A percentile compares a stretch with the other conserved stretches of the same genome.
phyloP scores from a whole-genome alignment of 2,797 vertebrate species.

The Muraenolepis orangiensis region DNA sequence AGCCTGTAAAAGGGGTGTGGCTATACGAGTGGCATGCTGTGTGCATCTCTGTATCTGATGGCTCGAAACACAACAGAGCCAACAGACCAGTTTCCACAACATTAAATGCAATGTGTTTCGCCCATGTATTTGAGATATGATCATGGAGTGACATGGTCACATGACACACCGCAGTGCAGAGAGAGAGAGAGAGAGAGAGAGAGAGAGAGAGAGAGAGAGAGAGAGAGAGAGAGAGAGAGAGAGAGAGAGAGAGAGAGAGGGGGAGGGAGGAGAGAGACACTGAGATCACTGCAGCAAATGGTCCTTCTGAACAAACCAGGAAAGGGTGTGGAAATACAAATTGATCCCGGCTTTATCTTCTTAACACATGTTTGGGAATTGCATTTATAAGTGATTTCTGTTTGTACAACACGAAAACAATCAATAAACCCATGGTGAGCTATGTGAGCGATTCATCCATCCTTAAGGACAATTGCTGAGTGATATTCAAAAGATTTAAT shows the following conservation, averaged over 20 bases:
- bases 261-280: too few relatives aligned
- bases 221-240: constrained; percentile 18
- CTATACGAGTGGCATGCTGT: not conserved
- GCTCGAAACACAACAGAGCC: not conserved
- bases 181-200: constrained; percentile 4
- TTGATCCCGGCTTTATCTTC: not conserved
- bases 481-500: not conserved
- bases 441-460: not conserved
- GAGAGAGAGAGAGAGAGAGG: not conserved
- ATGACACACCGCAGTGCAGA: constrained; percentile 60
- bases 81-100: not conserved
- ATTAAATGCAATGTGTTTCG: not conserved
- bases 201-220: constrained; percentile 19
- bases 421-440: not conserved
- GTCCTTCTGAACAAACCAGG: not conserved
- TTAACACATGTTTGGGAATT: not conserved
- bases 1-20: not conserved
- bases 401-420: not conserved
- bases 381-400: not conserved
- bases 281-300: constrained; percentile 70
- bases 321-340: not conserved
- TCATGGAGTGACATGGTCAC: constrained; percentile 43
- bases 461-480: not conserved
- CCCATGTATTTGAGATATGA: constrained; percentile 12
- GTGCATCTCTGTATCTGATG: not conserved